A percentile compares a stretch with the other conserved stretches of the same genome.
These are phyloP conservation scores for Amblyopsis hoosieri DNA, from an alignment of 2,797 vertebrate species.

Conservation along the genomic window DNA sequence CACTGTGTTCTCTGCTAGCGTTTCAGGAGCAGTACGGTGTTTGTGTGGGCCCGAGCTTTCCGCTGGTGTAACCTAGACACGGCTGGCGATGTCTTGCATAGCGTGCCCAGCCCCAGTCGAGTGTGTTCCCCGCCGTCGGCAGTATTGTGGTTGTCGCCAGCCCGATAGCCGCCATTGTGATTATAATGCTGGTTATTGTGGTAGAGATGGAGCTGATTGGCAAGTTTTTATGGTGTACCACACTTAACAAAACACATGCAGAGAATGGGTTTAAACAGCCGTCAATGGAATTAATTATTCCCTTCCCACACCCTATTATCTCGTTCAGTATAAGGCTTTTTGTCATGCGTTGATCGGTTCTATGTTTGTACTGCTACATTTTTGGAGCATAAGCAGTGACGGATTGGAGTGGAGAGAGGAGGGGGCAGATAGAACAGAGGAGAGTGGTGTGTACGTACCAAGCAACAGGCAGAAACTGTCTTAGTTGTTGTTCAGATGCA, in stretches of 20 bases:
- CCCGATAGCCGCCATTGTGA: slow-evolving; percentile 65
- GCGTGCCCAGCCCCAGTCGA: slow-evolving; percentile 33
- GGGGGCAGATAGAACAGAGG: slow-evolving; percentile 10
- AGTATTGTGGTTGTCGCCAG: slow-evolving; percentile 49
- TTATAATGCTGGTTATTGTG: slow-evolving; percentile 70
- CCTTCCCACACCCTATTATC: slow-evolving; percentile 58
- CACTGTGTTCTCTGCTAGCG: slow-evolving; percentile 43
- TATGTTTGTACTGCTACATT: slow-evolving; percentile 46
- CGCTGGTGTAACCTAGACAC: slow-evolving; percentile 50
- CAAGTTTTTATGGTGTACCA: slow-evolving; percentile 53
- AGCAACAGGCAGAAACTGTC: slow-evolving; percentile 36
- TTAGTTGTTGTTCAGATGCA: slow-evolving; percentile 49
- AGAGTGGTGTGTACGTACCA: slow-evolving; percentile 18
- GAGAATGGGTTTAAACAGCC: slow-evolving; percentile 63
- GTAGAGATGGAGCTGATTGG: slow-evolving; percentile 25
- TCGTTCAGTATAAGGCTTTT: slow-evolving; percentile 47
- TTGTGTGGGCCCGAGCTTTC: slow-evolving; percentile 39
- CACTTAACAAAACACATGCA: slow-evolving; percentile 45
- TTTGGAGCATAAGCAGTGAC: slow-evolving; percentile 44
- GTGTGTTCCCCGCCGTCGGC: slow-evolving; percentile 61
- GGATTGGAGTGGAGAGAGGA: slow-evolving; percentile 28
- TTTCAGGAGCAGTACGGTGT: slow-evolving; percentile 53
- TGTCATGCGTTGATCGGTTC: slow-evolving; percentile 52
- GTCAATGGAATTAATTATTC: slow-evolving; percentile 61
- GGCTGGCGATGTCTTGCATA: slow-evolving; percentile 37